Evolutionary conservation across 92 coral and sea anemone species (phyloP).

Genomic region (Epizoanthus rinbou): DNA sequence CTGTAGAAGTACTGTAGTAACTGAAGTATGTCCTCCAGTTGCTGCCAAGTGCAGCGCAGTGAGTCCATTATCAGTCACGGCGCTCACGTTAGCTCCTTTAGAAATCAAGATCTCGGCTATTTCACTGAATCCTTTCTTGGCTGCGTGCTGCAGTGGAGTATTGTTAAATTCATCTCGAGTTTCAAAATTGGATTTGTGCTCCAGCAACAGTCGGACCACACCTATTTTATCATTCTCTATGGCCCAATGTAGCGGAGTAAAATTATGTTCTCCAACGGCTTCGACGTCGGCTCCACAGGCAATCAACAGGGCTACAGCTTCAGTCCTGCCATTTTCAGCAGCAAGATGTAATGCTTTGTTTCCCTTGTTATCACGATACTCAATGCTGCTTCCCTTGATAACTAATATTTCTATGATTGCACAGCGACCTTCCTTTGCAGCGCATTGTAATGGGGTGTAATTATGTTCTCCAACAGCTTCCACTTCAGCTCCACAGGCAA

Average conservation of each 20-base stretch:
- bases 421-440: neutral
- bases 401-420: too few species aligned
- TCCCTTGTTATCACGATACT: too few species aligned
- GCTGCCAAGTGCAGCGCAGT: constrained; percentile 26
- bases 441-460: constrained; percentile 9
- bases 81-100: neutral
- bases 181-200: neutral
- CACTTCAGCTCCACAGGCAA: too few species aligned
- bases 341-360: too few species aligned
- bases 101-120: neutral
- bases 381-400: too few species aligned
- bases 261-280: too few species aligned
- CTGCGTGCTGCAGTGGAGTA: constrained; percentile 5
- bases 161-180: neutral
- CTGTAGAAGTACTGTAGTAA: neutral
- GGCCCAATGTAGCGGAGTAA: too few species aligned
- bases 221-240: neutral
- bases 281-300: too few species aligned
- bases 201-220: neutral
- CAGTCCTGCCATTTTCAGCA: too few species aligned
- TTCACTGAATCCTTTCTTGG: neutral
- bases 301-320: too few species aligned
- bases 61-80: neutral
- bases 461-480: too few species aligned
- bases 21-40: neutral